Evolutionary conservation across 2,797 vertebrate species (phyloP).

Genomic region (Sebastes elongatus): DNA sequence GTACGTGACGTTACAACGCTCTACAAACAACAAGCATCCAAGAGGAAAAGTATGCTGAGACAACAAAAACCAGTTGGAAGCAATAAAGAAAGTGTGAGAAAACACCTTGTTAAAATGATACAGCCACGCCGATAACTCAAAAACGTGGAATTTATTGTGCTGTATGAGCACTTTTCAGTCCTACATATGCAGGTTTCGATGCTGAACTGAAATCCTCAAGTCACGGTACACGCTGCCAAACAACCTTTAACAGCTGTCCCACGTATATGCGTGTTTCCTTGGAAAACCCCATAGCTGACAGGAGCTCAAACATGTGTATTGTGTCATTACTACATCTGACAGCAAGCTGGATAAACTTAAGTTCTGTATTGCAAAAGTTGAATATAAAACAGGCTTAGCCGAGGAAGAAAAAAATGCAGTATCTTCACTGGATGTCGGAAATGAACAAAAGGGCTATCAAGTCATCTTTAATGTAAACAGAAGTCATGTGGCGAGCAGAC

Average conservation of each 20-base stretch:
- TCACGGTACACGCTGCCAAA: neutral
- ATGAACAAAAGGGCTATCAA: conserved; percentile 9
- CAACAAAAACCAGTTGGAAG: neutral
- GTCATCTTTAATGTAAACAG: conserved; percentile 53
- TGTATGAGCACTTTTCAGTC: neutral
- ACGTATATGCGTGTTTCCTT: neutral
- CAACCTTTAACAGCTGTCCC: conserved; percentile 16
- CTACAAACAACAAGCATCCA: neutral
- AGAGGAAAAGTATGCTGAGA: neutral
- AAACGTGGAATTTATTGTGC: neutral
- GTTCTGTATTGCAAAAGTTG: neutral
- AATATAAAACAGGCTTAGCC: neutral
- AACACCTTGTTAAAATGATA: neutral
- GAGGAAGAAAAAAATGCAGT: neutral
- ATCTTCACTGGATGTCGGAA: neutral
- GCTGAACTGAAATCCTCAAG: neutral
- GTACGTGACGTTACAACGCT: neutral
- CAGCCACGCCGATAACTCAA: neutral
- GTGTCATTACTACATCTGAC: conserved; percentile 23
- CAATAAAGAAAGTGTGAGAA: neutral
- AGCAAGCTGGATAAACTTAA: too few species aligned
- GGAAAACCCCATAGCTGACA: neutral
- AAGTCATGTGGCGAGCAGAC: conserved; percentile 61
- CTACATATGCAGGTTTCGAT: neutral
- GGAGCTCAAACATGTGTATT: neutral